A percentile compares a stretch with the other conserved stretches of the same genome.
Conservation (phyloP, 1,140 invertebrate genomes). For the Cotesia vestalis region DNA sequence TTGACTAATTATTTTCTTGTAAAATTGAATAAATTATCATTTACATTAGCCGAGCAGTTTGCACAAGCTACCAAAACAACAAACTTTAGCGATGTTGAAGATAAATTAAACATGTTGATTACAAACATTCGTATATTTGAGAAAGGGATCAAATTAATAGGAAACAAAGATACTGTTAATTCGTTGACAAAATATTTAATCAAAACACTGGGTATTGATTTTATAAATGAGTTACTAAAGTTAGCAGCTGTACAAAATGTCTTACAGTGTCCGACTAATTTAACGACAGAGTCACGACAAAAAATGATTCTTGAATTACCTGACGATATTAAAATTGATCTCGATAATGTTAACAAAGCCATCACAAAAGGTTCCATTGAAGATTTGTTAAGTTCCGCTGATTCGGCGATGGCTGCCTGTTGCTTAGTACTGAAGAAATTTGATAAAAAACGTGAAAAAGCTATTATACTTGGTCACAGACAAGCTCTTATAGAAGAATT, state of each 20-base stretch:
- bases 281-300: conserved; percentile 73
- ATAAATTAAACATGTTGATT: conserved; percentile 80
- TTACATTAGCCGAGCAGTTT: conserved; percentile 74
- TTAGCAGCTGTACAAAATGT: conserved; percentile 75
- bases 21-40: conserved; percentile 67
- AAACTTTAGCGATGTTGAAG: conserved; percentile 68
- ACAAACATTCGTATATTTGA: conserved; percentile 85
- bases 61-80: conserved; percentile 53
- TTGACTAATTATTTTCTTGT: conserved; percentile 71
- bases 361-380: conserved; percentile 72
- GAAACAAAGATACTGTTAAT: conserved; percentile 70
- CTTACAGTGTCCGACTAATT: conserved; percentile 63
- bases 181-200: conserved; percentile 83
- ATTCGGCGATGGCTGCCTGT: conserved; percentile 76
- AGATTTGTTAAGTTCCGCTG: conserved; percentile 79
- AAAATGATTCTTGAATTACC: conserved; percentile 75
- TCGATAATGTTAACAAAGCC: conserved; percentile 72
- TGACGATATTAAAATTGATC: conserved; percentile 71
- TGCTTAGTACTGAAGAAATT: conserved; percentile 88
- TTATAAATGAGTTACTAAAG: conserved; percentile 81
- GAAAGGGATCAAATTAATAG: conserved; percentile 78
- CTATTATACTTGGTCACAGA: conserved; percentile 79
- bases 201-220: conserved; percentile 83
- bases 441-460: conserved; percentile 87
- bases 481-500: conserved; percentile 84